Conservation (phyloP, 2,888 invertebrate genomes). For the Diaphora mendica region DNA sequence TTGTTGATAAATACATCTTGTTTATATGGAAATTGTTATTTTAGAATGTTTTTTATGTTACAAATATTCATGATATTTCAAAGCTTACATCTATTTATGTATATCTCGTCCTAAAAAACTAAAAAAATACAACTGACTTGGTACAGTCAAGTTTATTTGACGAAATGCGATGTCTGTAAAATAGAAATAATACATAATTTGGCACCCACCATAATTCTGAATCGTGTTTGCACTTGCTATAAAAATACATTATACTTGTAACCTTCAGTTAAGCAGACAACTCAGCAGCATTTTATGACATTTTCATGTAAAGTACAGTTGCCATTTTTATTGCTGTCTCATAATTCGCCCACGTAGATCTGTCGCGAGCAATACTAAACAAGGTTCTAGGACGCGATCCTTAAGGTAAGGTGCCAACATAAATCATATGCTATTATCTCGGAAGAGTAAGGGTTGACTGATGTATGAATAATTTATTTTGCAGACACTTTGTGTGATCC, state of each 20-base stretch:
- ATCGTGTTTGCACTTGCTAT: conserved; percentile 9
- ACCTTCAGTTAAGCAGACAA: conserved; percentile 17
- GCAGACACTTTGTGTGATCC: conserved; percentile 34
- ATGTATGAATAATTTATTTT: conserved; percentile 61
- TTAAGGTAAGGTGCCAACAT: conserved; percentile 49
- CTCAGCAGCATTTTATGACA: conserved; percentile 34
- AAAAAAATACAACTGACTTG: conserved; percentile 7
- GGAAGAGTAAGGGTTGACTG: conserved; percentile 53
- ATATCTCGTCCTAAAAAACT: too few relatives aligned
- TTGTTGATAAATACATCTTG: too few relatives aligned
- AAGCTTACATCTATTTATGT: background rate
- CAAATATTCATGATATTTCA: background rate
- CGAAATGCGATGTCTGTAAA: background rate
- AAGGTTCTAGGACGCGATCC: conserved; percentile 41
- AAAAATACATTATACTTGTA: conserved; percentile 13
- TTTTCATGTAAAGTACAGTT: conserved; percentile 28
- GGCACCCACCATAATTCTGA: conserved; percentile 14
- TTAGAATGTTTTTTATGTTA: background rate
- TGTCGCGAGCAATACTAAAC: conserved; percentile 44
- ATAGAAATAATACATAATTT: conserved; percentile 9
- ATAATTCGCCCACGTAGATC: conserved; percentile 43
- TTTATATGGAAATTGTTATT: background rate
- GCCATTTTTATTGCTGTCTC: conserved; percentile 40
- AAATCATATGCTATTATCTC: conserved; percentile 65
- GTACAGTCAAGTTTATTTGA: conserved; percentile 8